Evolutionary conservation across 2,113 vertebrate genomes (phyloP), one percentile per base, ranked within the genome.

Genomic region (Dasyornis broadbenti): DNA sequence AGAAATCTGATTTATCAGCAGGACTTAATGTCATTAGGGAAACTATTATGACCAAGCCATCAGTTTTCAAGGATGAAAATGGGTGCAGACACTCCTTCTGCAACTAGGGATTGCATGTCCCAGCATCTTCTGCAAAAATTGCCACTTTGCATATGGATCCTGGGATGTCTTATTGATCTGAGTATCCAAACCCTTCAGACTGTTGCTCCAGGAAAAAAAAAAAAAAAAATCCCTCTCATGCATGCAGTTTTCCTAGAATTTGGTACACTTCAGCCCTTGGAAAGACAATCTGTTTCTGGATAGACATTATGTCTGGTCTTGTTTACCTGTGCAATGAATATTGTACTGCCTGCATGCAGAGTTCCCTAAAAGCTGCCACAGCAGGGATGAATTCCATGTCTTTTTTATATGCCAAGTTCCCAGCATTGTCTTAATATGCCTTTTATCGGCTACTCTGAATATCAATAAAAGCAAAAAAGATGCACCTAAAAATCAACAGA

Each of bases 391-490:
- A 95, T 92, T 70, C 52, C 27, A 21, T 70, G 60, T 53, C 59
- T 81, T 78, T 88, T 83, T 83, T 35, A 39, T 47, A 81, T 44
- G 71, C 82, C 90, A 93, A 92, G 93, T 80, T 63, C 88, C 83
- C 35, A 81, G 59, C 42, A 81, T 23, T 88, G 63, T 70, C 70
- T 94, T 90, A 93, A 93, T 88, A 78, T 54, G 66, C 39, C 23
- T 54, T 94, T 94, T 90, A 59, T 83, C 1, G 1, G 30, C 68
- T 73, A 22, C 64, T 73, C 60, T 77, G 80, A 92, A 86, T 96
- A 89, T 68, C 86, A 95, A 54, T 66, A 81, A 73, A 94, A 86
- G 52, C 70, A 69, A 82, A 88, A 93, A 92, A 92, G 81, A 65
- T 31, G 19, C 64, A 78, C 33, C 66, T 56, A 52, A 86, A 83